Evolutionary conservation across 2,888 invertebrate genomes (phyloP), one percentile per base, ranked within the genome.

Genomic region (Heliconius sara): DNA sequence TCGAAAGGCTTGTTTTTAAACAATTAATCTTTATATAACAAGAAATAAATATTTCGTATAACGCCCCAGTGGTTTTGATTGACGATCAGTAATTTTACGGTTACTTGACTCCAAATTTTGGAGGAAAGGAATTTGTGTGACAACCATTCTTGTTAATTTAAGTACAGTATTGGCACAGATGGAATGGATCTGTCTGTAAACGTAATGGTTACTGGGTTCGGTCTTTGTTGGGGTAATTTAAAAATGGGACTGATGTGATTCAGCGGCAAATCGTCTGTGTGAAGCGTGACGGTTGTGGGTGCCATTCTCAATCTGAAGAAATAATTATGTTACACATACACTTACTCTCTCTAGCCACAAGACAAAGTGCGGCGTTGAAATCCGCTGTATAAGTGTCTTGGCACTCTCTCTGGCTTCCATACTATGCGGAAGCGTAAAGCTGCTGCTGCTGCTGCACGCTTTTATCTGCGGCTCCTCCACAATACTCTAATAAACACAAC

Each of bases 61-160:
- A 70, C 70, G 43, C 70, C 43, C 43, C 22, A 47, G 25, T 27
- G 70, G 3, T 70, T 70, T 70, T 73, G 73, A 73, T 73, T 73
- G 73, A 73, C 60, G 73, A 73, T 73, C 60, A n/a, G 60, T 25
- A 60, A 73, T 73, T 73, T 73, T 34, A 73, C 39, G 60, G n/a
- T 60, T 34, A 73, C 57, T 73, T 73, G 57, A 73, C 34, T 60
- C 16, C 16, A 34, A 73, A 60, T 60, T 60, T 60, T 73, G 57
- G 60, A 13, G 34, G n/a, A 22, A 10, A 39, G 73, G n/a, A 60
- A 39, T 60, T 73, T 5, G 9, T 60, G 73, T 60, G 60, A 60
- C 73, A 60, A 39, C 3, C n/a, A 6, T 70, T 70, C 16, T 47
- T 43, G 70, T 70, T 43, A 25, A 25, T 43, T 70, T 47, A 70